Conservation (phyloP, 92 coral and sea anemone species). For the Zoanthus solanderi region DNA sequence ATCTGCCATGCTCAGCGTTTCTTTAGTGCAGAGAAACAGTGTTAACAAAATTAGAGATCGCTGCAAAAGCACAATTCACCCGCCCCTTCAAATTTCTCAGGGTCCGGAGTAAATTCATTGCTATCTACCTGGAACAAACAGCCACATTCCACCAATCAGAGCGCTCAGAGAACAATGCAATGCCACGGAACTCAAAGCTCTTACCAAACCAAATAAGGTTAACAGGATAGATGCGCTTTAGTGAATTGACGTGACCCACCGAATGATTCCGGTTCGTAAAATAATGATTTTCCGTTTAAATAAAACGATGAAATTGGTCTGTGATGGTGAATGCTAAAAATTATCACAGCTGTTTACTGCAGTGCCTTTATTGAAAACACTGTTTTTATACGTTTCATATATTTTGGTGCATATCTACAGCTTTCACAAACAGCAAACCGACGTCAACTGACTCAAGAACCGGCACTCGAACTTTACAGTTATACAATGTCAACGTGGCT, state of each 20-base stretch:
- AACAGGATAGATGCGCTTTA: constrained; percentile 26
- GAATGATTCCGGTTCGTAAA: neutral
- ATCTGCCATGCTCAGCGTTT: constrained; percentile 35
- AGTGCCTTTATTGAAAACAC: too few relatives aligned
- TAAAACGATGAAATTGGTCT: too few relatives aligned
- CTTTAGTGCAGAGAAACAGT: constrained; percentile 14
- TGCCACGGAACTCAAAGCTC: constrained; percentile 23
- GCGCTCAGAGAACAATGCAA: constrained; percentile 38
- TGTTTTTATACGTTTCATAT: too few relatives aligned
- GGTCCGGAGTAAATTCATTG: constrained; percentile 48
- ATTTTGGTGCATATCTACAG: too few relatives aligned
- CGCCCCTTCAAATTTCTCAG: constrained; percentile 46
- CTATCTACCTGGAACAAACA: constrained; percentile 47
- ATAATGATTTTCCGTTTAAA: too few relatives aligned
- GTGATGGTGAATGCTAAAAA: too few relatives aligned
- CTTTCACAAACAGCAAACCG: too few relatives aligned
- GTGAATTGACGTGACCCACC: constrained; percentile 3
- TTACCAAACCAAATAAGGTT: constrained; percentile 41
- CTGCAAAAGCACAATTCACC: constrained; percentile 21
- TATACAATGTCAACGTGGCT: too few relatives aligned
- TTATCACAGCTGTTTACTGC: too few relatives aligned
- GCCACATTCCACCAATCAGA: constrained; percentile 73
- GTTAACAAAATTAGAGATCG: neutral
- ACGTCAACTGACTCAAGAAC: too few relatives aligned
- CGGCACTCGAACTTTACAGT: too few relatives aligned